A percentile compares a stretch with the other conserved stretches of the same genome.
Conservation (phyloP, 2,888 invertebrate genomes). For the Oasisia sp. region DNA sequence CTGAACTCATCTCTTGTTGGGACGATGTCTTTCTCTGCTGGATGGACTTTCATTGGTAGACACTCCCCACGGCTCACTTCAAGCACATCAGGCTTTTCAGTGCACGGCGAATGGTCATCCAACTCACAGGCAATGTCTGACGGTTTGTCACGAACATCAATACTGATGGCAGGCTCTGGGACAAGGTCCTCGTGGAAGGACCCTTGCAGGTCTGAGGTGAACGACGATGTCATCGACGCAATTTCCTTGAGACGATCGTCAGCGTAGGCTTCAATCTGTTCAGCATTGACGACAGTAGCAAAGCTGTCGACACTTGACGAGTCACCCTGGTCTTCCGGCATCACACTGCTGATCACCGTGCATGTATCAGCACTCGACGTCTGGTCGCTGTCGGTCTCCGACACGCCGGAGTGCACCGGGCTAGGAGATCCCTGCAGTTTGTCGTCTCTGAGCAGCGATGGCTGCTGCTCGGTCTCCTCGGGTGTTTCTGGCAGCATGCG, state of each 20-base stretch:
- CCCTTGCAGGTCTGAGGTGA: conserved; percentile 69
- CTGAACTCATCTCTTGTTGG: background rate
- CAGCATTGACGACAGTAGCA: conserved; percentile 61
- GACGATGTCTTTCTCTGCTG: background rate
- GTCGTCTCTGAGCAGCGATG: background rate
- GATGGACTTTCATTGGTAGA: background rate
- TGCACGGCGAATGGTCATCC: conserved; percentile 13
- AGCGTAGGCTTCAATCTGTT: conserved; percentile 55
- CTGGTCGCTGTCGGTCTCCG: conserved; percentile 26
- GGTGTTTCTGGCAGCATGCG: background rate
- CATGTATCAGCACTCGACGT: conserved; percentile 26
- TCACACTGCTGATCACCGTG: conserved; percentile 17
- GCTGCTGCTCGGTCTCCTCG: background rate
- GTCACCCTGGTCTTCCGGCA: conserved; percentile 55
- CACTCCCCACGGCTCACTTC: background rate
- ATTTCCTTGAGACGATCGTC: conserved; percentile 69
- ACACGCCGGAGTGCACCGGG: background rate
- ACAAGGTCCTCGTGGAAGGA: conserved; percentile 81
- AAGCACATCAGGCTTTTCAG: conserved; percentile 19
- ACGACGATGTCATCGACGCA: conserved; percentile 67
- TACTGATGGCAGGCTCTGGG: conserved; percentile 70
- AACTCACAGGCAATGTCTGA: background rate
- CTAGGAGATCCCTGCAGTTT: background rate
- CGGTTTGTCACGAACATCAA: conserved; percentile 41
- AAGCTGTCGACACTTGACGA: conserved; percentile 64